Evolutionary conservation across 92 coral and sea anemone genomes (phyloP).

Genomic region (Hydrozoanthus gracilis): DNA sequence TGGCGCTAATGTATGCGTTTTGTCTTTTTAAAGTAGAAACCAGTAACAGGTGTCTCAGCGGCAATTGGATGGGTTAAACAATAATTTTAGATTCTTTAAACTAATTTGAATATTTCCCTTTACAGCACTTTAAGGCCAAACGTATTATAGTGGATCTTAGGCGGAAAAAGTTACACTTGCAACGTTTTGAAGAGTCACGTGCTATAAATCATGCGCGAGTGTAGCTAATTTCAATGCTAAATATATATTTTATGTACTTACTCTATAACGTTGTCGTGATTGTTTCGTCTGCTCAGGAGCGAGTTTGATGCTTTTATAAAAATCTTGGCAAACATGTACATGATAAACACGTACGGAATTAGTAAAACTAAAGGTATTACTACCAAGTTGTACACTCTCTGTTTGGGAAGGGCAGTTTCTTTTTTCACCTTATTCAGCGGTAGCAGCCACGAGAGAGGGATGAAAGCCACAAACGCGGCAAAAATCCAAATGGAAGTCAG

Average conservation of each 20-base stretch:
- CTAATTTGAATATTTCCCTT: too few species aligned
- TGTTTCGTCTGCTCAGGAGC: not conserved
- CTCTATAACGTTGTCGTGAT: not conserved
- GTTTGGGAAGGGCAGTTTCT: constrained; percentile 31
- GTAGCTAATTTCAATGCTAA: too few species aligned
- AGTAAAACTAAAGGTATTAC: constrained; percentile 56
- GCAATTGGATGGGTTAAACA: too few species aligned
- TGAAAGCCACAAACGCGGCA: constrained; percentile 61
- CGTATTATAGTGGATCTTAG: too few species aligned
- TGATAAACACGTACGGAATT: constrained; percentile 69
- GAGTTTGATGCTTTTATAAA: constrained; percentile 47
- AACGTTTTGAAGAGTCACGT: too few species aligned
- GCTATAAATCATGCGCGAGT: too few species aligned
- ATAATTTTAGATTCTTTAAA: too few species aligned
- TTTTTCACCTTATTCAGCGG: not conserved
- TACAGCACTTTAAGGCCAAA: too few species aligned
- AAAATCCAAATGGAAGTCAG: constrained; percentile 66
- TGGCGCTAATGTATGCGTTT: too few species aligned
- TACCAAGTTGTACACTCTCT: constrained; percentile 61
- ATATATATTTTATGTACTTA: not conserved
- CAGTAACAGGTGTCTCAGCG: too few species aligned
- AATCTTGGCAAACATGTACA: constrained; percentile 70
- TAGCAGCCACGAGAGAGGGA: constrained; percentile 64
- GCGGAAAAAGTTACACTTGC: too few species aligned
- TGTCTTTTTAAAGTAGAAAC: too few species aligned